Conservation (phyloP, 2,113 vertebrate genomes). For the Sinocyclocheilus maitianheensis region DNA sequence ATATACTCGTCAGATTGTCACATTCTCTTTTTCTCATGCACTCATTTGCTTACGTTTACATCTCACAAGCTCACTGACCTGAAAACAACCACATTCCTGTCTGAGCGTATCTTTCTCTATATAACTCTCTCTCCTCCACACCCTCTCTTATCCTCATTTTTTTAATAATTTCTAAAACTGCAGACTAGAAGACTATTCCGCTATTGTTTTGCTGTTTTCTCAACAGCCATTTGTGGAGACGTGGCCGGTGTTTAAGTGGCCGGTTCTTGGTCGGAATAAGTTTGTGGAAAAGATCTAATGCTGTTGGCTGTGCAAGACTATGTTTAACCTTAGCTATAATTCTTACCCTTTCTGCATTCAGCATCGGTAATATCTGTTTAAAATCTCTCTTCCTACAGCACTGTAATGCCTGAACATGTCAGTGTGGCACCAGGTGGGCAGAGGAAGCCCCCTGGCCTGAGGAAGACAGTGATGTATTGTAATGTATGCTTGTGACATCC, state of each 20-base stretch:
- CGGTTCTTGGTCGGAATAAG: neutral
- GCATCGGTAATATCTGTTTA: neutral
- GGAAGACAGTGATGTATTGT: slow-evolving; percentile 82
- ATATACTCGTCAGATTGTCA: slow-evolving; percentile 1
- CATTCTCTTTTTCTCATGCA: slow-evolving; percentile 32
- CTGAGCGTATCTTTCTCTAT: slow-evolving; percentile 58
- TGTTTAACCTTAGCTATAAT: slow-evolving; percentile 10
- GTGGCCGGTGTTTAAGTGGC: neutral
- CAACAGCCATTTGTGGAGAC: neutral
- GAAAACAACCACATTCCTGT: slow-evolving; percentile 75
- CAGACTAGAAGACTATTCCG: neutral
- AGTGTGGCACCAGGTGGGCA: slow-evolving; percentile 62
- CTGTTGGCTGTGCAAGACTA: neutral
- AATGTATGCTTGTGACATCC: slow-evolving; percentile 81
- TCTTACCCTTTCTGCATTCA: slow-evolving; percentile 4
- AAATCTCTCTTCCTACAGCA: neutral
- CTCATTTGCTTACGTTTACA: slow-evolving; percentile 44
- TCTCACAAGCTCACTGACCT: slow-evolving; percentile 72
- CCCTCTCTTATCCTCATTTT: slow-evolving; percentile 31
- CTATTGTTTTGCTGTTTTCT: neutral
- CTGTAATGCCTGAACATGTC: slow-evolving; percentile 26
- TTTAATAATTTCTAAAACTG: neutral
- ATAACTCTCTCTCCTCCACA: slow-evolving; percentile 48
- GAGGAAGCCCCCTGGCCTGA: slow-evolving; percentile 64
- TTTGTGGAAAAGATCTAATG: neutral